Base-by-base conservation (phyloP, 2,797 vertebrate species). In the Ataeniobius toweri region DNA sequence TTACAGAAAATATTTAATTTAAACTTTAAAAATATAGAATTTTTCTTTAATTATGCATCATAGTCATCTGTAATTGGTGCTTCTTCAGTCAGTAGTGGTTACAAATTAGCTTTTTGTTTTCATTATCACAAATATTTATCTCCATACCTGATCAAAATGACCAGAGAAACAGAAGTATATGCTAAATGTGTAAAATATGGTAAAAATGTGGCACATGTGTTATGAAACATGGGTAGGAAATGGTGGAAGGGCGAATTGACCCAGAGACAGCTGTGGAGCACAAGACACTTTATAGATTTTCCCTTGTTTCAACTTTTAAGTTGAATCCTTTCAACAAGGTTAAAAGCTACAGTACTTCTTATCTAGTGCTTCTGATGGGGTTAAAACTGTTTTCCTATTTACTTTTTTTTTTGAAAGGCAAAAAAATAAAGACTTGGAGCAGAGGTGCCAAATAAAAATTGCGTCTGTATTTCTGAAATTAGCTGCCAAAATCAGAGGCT, bases 241-340 rank as follows among this genome's bases (percentile, higher is more conserved):
- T 69, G 67, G 24, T 46, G 41, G 22, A 69, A 24, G 67, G 67
- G 13, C 41, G 67, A 44, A 24, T 2, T n/a, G 41, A 69, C 41
- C 22, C 13, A 1, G 2, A 46, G 12, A 3, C 28, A 13, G 12
- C 26, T 56, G 10, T 31, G 50, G 36, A 71, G 75, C 75, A 77
- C 41, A 18, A 77, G 75, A 36, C 75, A 71, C 53, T 77, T 77
- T 71, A 56, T 50, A 28, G 6, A 10, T 67, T 67, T 51, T 9
- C 20, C 46, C 74, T 58, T 4, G 1, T 41, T 72, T n/a, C 20
- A 59, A 8, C 1, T 58, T 20, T 67, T 10, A 51, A 6, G 44
- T 69, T 68, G n/a, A 24, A 51, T 53, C 39, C 20, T 46, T 68
- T 56, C 24, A 68, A 2, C 36, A 14, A 72, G 22, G n/a, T 72